Evolutionary conservation across 1,140 invertebrate genomes (phyloP).

Genomic region (Caenorhabditis briggsae): DNA sequence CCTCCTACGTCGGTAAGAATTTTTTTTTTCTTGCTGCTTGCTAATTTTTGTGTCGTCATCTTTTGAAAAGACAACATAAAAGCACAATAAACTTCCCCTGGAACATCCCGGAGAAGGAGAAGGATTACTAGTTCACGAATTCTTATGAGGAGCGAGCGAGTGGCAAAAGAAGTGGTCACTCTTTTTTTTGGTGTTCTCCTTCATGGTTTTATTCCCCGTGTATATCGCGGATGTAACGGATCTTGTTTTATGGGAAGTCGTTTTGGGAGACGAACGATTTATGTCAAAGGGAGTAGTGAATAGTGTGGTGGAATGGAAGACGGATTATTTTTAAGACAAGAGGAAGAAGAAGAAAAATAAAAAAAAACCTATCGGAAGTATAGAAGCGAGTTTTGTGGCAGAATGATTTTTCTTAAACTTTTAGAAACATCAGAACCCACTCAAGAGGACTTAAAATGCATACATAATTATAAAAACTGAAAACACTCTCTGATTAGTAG

Average conservation of each 20-base stretch:
- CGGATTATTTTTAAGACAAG: conserved; percentile 47
- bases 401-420: too few relatives aligned
- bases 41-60: background rate
- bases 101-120: too few relatives aligned
- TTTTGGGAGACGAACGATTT: conserved; percentile 12
- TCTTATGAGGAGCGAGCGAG: conserved; percentile 18
- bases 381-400: too few relatives aligned
- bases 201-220: background rate
- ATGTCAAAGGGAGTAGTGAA: background rate
- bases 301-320: background rate
- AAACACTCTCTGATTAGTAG: too few relatives aligned
- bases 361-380: too few relatives aligned
- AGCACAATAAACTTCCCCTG: background rate
- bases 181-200: background rate
- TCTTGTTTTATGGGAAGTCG: conserved; percentile 54
- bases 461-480: too few relatives aligned
- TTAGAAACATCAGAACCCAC: too few relatives aligned
- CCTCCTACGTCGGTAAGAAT: conserved; percentile 29
- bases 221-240: conserved; percentile 52
- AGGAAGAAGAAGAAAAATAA: too few relatives aligned
- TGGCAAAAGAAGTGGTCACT: background rate
- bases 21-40: background rate
- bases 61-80: background rate
- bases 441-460: too few relatives aligned
- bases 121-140: conserved; percentile 27